Percentiles rank a stretch among this genome's conserved stretches.
Conservation (phyloP, 2,888 invertebrate species). For the Dynastes tityus region DNA sequence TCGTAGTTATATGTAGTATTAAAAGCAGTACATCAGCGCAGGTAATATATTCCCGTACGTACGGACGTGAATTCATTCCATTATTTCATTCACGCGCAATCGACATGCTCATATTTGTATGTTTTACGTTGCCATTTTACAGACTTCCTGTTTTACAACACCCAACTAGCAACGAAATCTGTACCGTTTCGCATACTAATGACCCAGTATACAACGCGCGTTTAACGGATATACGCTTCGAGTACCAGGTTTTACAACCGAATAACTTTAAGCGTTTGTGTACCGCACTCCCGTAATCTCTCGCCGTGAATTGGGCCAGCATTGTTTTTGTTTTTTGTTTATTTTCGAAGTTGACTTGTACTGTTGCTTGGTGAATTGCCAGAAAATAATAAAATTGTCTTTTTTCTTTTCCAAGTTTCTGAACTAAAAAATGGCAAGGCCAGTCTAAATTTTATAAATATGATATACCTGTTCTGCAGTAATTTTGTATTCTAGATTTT, state of each 20-base stretch:
- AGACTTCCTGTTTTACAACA: conserved; percentile 47
- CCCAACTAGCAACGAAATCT: conserved; percentile 38
- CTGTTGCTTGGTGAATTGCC: too few relatives aligned
- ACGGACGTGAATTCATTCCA: conserved; percentile 11
- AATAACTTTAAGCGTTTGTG: conserved; percentile 21
- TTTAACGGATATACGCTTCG: conserved; percentile 34
- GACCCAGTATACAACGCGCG: conserved; percentile 17
- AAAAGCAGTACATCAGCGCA: not conserved
- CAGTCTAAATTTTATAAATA: too few relatives aligned
- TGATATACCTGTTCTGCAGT: too few relatives aligned
- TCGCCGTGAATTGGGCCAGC: conserved; percentile 1
- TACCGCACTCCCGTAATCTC: conserved; percentile 10
- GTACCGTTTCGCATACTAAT: conserved; percentile 43
- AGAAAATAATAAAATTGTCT: too few relatives aligned
- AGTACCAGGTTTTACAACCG: conserved; percentile 28
- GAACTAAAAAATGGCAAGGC: too few relatives aligned
- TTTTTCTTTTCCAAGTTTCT: too few relatives aligned
- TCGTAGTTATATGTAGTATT: not conserved
- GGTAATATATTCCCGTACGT: conserved; percentile 5
- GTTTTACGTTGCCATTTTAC: conserved; percentile 42
- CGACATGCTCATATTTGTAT: conserved; percentile 46
- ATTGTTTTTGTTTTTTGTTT: conserved; percentile 1
- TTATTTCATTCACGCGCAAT: conserved; percentile 38
- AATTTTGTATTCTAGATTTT: too few relatives aligned
- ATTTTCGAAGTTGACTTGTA: not conserved